Conservation (phyloP, 2,797 vertebrate species). For the Psittacula derbiana region DNA sequence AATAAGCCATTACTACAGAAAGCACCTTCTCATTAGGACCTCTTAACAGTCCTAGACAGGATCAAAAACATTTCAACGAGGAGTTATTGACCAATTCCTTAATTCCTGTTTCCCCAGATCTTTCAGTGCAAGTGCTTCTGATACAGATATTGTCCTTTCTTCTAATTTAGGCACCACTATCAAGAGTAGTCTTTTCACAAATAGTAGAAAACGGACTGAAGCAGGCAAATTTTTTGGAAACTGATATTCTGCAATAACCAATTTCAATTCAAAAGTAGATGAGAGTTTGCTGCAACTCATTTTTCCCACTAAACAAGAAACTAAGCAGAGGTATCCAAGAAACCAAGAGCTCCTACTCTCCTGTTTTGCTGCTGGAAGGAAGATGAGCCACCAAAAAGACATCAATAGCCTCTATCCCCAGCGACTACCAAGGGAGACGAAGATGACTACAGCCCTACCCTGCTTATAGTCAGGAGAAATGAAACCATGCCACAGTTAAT, state of each 20-base stretch:
- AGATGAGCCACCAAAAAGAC: neutral
- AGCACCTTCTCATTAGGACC: neutral
- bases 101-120: neutral
- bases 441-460: no score
- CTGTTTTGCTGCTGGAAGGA: neutral
- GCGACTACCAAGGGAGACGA: fast-evolving
- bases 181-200: neutral
- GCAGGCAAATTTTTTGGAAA: neutral
- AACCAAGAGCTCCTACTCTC: neutral
- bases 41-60: neutral
- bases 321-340: neutral
- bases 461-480: neutral
- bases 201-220: neutral
- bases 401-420: neutral
- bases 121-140: neutral
- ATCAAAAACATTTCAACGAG: neutral
- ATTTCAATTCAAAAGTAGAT: neutral
- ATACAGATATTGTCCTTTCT: neutral
- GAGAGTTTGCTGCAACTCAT: neutral
- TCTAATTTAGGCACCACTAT: neutral
- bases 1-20: neutral
- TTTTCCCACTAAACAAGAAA: neutral
- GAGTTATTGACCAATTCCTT: neutral
- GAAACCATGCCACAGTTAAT: neutral
- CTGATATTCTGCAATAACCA: neutral